Conservation (phyloP, 2,113 vertebrate species). For the Oryzias celebensis region DNA sequence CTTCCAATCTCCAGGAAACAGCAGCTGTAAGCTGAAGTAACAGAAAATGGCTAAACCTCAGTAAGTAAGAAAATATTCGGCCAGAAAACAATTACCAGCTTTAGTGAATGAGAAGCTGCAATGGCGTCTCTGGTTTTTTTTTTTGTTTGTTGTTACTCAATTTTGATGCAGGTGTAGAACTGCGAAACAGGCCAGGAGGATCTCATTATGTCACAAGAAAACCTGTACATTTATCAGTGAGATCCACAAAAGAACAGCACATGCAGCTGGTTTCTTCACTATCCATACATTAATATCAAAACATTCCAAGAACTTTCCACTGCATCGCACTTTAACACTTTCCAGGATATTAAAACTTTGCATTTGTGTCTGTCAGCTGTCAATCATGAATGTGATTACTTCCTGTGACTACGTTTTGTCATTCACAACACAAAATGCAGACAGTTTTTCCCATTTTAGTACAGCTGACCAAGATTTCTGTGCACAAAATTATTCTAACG, state of each 20-base stretch:
- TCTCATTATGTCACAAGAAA: conserved; percentile 2
- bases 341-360: conserved; percentile 11
- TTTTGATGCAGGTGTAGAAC: not conserved
- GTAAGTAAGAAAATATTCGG: too few species aligned
- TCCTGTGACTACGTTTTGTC: conserved; percentile 6
- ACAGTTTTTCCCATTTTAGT: not conserved
- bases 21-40: too few species aligned
- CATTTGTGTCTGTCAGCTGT: conserved; percentile 12
- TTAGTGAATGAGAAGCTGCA: too few species aligned
- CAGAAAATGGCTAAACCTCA: too few species aligned
- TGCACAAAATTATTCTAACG: conserved; percentile 16
- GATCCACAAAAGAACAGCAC: not conserved
- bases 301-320: conserved; percentile 7
- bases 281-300: too few species aligned
- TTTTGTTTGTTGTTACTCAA: not conserved
- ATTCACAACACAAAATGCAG: not conserved
- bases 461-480: conserved; percentile 8
- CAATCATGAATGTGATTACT: conserved; percentile 29
- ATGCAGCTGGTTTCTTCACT: not conserved
- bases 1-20: too few species aligned
- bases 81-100: too few species aligned
- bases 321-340: conserved; percentile 16
- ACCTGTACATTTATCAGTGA: not conserved
- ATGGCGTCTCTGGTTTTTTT: not conserved
- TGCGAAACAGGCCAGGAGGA: not conserved